Conservation (phyloP, 2,888 invertebrate genomes). For the Fabriciana adippe region DNA sequence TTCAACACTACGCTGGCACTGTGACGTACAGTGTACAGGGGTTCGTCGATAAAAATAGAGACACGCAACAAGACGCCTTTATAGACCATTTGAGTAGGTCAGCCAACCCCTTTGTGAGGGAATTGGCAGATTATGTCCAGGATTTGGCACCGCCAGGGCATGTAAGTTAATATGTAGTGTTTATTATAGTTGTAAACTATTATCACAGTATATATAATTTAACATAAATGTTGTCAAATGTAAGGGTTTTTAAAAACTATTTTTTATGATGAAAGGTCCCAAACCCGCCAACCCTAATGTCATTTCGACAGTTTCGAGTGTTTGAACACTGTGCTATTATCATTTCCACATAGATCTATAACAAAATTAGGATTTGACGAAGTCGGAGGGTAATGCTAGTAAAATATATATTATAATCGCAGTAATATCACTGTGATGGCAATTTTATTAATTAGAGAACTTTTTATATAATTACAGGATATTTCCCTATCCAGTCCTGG, state of each 20-base stretch:
- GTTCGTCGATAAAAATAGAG: conserved; percentile 94
- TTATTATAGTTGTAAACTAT: neutral
- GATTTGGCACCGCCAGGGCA: conserved; percentile 84
- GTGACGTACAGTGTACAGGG: conserved; percentile 92
- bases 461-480: conserved; percentile 24
- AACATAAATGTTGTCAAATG: too few species aligned
- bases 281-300: too few species aligned
- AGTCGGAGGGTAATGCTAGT: neutral
- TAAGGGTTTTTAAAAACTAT: too few species aligned
- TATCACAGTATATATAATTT: neutral
- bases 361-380: too few species aligned
- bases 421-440: neutral
- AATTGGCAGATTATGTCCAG: conserved; percentile 83
- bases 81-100: conserved; percentile 94
- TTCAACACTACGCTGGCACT: conserved; percentile 93
- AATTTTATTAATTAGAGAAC: neutral
- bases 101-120: conserved; percentile 91
- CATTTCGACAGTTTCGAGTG: too few species aligned
- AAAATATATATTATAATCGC: neutral
- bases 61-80: conserved; percentile 95
- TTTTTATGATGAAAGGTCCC: too few species aligned
- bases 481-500: conserved; percentile 67
- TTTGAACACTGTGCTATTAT: too few species aligned
- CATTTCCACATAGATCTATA: too few species aligned
- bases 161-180: conserved; percentile 60